Conservation (phyloP, 2,888 invertebrate genomes). For the Yponomeuta cagnagella region DNA sequence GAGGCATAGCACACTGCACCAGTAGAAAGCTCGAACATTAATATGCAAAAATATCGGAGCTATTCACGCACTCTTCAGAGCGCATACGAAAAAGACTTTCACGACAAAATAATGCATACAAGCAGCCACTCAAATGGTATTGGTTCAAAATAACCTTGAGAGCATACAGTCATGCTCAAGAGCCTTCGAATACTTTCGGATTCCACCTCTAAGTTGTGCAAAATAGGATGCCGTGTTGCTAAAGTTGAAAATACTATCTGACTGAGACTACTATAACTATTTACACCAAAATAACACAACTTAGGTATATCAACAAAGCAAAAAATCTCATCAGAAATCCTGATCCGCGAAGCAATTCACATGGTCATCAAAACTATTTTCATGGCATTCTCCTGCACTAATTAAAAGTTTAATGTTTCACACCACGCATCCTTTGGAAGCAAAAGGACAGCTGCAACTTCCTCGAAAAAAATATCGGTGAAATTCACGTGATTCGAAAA, state of each 20-base stretch:
- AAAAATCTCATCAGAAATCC: background rate
- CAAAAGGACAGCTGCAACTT: slow-evolving; percentile 45
- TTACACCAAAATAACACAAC: background rate
- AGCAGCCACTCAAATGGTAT: slow-evolving; percentile 32
- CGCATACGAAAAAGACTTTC: slow-evolving; percentile 66
- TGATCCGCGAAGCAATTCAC: background rate
- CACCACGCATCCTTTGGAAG: slow-evolving; percentile 36
- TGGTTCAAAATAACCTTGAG: slow-evolving; percentile 52
- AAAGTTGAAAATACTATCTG: background rate
- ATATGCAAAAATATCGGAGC: slow-evolving; percentile 67
- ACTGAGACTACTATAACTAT: background rate
- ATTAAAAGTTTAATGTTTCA: slow-evolving; percentile 7
- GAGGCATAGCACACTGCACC: slow-evolving; percentile 9
- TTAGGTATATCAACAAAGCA: background rate
- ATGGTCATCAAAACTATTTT: slow-evolving; percentile 1
- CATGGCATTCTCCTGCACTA: slow-evolving; percentile 19
- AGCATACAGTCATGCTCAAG: slow-evolving; percentile 26
- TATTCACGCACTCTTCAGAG: slow-evolving; percentile 38
- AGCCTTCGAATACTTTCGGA: slow-evolving; percentile 48
- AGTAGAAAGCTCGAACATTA: slow-evolving; percentile 67
- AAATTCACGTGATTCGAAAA: slow-evolving; percentile 23
- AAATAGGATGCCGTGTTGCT: slow-evolving; percentile 19
- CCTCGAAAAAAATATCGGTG: slow-evolving; percentile 36
- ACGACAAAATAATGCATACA: slow-evolving; percentile 59
- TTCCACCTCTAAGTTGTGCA: slow-evolving; percentile 26